These are phyloP conservation scores for Apeltes quadracus DNA, from an alignment of 2,113 vertebrate species.

Conservation along the genomic window DNA sequence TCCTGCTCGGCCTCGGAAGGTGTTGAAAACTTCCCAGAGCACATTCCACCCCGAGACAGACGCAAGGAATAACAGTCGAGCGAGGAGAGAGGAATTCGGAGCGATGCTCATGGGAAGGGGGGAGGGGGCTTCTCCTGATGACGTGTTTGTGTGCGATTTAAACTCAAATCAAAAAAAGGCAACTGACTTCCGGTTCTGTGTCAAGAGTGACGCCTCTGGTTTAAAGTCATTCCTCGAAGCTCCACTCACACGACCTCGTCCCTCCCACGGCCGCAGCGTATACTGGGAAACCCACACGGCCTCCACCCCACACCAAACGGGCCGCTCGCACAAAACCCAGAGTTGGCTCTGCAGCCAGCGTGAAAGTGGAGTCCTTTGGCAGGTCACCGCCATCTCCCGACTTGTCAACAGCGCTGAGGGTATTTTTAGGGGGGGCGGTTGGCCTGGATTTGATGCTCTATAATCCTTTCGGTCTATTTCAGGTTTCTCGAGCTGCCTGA, in stretches of 20 bases:
- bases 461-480: slow-evolving; percentile 59
- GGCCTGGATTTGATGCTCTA: slow-evolving; percentile 60
- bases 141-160: too few relatives aligned
- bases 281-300: slow-evolving; percentile 57
- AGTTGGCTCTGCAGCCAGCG: slow-evolving; percentile 49
- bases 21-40: slow-evolving; percentile 73
- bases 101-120: slow-evolving; percentile 28
- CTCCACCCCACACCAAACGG: slow-evolving; percentile 56
- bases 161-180: slow-evolving; percentile 6
- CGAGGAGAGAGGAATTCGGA: slow-evolving; percentile 43
- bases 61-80: slow-evolving; percentile 62
- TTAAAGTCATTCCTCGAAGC: slow-evolving; percentile 48
- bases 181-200: slow-evolving; percentile 5
- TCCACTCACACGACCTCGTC: slow-evolving; percentile 51
- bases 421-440: slow-evolving; percentile 70
- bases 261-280: slow-evolving; percentile 49
- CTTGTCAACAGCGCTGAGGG: slow-evolving; percentile 63
- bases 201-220: slow-evolving; percentile 34
- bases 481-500: slow-evolving; percentile 35
- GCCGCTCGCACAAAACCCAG: slow-evolving; percentile 41
- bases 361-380: slow-evolving; percentile 60
- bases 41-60: slow-evolving; percentile 68
- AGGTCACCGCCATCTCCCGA: slow-evolving; percentile 55
- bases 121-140: slow-evolving; percentile 15
- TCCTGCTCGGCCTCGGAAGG: slow-evolving; percentile 76